Conservation (phyloP, 2,113 vertebrate species). For the Elgaria multicarinata region DNA sequence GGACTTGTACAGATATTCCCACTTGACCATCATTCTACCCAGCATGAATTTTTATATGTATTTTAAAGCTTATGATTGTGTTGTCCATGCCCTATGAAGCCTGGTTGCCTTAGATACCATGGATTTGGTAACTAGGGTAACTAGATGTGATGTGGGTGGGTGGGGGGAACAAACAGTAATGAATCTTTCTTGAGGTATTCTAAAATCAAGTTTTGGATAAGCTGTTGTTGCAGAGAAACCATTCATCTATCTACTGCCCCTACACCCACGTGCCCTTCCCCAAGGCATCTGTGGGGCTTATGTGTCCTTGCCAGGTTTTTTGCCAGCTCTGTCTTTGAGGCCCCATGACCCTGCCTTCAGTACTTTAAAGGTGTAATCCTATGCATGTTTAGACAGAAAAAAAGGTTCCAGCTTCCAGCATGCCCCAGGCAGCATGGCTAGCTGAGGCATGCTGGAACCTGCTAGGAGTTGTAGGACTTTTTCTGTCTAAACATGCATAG, state of each 20-base stretch:
- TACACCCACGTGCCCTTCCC: background rate
- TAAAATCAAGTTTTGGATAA: slow-evolving; percentile 43
- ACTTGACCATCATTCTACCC: slow-evolving; percentile 1
- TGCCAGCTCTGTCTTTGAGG: background rate
- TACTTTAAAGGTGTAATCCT: background rate
- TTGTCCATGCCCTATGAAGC: slow-evolving; percentile 44
- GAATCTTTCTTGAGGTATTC: slow-evolving; percentile 58
- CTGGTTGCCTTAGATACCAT: slow-evolving; percentile 67
- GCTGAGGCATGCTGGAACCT: no score
- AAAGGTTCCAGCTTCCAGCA: no score
- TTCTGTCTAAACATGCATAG: no score
- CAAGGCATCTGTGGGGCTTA: background rate
- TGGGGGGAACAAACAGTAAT: slow-evolving; percentile 56
- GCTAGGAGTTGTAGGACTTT: no score
- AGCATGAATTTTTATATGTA: slow-evolving; percentile 23
- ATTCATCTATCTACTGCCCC: background rate
- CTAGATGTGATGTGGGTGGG: slow-evolving; percentile 58
- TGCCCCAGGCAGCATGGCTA: no score
- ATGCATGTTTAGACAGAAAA: no score
- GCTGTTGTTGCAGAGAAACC: background rate
- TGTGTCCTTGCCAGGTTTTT: background rate
- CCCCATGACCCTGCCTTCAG: no score
- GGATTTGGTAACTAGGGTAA: slow-evolving; percentile 64
- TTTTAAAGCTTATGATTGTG: slow-evolving; percentile 23
- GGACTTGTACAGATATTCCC: slow-evolving; percentile 12